Base-by-base conservation (phyloP, 2,888 invertebrate genomes). In the Escarpia spicata region DNA sequence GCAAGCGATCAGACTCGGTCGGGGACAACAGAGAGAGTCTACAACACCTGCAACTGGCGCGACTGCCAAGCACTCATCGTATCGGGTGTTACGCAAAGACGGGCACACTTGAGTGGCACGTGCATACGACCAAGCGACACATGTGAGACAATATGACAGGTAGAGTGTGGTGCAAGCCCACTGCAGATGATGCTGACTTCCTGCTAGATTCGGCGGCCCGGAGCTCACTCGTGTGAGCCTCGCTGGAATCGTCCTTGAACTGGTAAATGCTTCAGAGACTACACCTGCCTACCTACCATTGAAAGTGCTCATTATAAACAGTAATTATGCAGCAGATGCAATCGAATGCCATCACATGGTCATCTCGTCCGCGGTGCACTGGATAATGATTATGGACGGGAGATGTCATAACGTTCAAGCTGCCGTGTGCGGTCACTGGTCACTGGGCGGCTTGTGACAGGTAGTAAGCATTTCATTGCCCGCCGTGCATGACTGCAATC, bases 321-420 rank as follows among this genome's bases (percentile, higher is more conserved):
- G 75, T 75, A 75, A 75, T 75, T 75, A 75, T 75, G 75, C n/a
- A n/a, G 26, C 75, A 26, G 75, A 75, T 75, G 75, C 75, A 26
- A 75, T 75, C 75, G 75, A 75, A 75, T 75, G 75, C 75, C 75
- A 75, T 75, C 75, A 75, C 75, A 75, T 75, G 75, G 75, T 26
- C 75, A 75, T 75, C 75, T 26, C 26, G 2, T 75, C 19, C 19
- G 19, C 2, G 75, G 75, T 26, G 26, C 75, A 75, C 75, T 26
- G 75, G 75, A 15, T 75, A 75, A 6, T 75, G 19, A 75, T n/a
- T 75, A n/a, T n/a, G n/a, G 75, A 75, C 19, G 3, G 3, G 26
- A 19, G 3, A 75, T 75, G 75, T 75, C 75, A 75, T n/a, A 75
- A 75, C 19, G 75, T 75, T 26, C 75, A 75, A 15, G 3, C 6